Percentiles rank a stretch among this genome's conserved stretches.
Evolutionary conservation across 2,797 vertebrate species (phyloP).

Genomic region (Rallus crepitans): DNA sequence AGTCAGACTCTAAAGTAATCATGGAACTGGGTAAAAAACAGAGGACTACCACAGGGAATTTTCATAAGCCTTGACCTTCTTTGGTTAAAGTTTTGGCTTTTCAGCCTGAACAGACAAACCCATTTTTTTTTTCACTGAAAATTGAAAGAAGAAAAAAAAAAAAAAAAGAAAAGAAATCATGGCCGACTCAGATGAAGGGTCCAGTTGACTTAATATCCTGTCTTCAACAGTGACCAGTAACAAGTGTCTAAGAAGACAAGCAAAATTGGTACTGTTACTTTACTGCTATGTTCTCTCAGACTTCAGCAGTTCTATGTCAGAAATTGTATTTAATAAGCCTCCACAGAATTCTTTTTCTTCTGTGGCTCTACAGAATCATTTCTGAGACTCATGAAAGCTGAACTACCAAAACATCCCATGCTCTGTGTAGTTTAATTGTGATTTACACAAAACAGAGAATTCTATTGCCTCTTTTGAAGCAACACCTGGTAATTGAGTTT

Average conservation of each 20-base stretch:
- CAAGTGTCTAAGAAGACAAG: not conserved
- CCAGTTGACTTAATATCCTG: not conserved
- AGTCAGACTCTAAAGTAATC: not conserved
- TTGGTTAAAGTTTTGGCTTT: not conserved
- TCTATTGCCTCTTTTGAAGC: not conserved
- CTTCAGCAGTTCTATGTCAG: not conserved
- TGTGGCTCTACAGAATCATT: rapidly evolving
- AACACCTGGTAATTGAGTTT: not conserved
- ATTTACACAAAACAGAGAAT: not conserved
- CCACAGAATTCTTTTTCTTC: not conserved
- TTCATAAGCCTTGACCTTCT: not conserved
- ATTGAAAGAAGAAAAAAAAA: not conserved
- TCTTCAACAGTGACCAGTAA: not conserved
- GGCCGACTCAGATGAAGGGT: not conserved
- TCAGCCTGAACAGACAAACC: not conserved
- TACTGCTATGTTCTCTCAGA: not conserved
- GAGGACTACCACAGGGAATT: not conserved
- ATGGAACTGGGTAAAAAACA: not conserved
- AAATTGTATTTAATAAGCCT: not conserved
- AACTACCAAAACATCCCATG: rapidly evolving
- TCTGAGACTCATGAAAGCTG: not conserved
- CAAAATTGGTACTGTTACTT: not conserved
- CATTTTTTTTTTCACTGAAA: not conserved
- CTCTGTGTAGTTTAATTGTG: not conserved
- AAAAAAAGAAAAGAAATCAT: too few relatives aligned